A percentile compares a stretch with the other conserved stretches of the same genome.
These are phyloP conservation scores for Chromoteleia sp. DNA, from an alignment of 2,888 invertebrate genomes.

Conservation along the genomic window DNA sequence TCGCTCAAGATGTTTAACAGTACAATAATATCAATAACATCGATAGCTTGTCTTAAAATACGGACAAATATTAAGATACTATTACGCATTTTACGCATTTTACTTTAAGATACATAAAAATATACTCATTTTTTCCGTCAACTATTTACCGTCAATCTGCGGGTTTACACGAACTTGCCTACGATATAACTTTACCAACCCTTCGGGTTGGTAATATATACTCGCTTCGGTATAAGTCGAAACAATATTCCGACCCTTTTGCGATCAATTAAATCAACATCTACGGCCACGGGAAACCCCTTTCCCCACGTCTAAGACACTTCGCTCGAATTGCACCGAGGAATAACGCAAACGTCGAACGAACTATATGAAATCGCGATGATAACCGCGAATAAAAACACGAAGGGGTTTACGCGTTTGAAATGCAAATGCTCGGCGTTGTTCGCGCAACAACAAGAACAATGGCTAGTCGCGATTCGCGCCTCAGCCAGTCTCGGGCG, in stretches of 20 bases:
- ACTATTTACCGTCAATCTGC: not conserved
- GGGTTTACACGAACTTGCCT: slow-evolving; percentile 1
- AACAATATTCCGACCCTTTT: slow-evolving; percentile 31
- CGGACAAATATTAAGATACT: too few species aligned
- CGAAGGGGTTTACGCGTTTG: slow-evolving; percentile 8
- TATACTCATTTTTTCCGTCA: too few species aligned
- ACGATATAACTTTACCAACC: not conserved
- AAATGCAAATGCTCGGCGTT: slow-evolving; percentile 37
- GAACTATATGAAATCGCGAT: slow-evolving; percentile 7
- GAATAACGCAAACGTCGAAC: slow-evolving; percentile 12
- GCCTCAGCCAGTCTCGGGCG: slow-evolving; percentile 1
- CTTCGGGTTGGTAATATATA: too few species aligned
- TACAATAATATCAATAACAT: too few species aligned
- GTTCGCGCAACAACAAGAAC: slow-evolving; percentile 47
- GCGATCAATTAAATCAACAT: slow-evolving; percentile 34
- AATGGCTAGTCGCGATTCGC: not conserved
- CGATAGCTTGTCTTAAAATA: too few species aligned
- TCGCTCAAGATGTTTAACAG: too few species aligned
- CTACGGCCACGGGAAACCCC: not conserved
- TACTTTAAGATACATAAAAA: too few species aligned
- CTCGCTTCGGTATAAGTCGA: slow-evolving; percentile 1
- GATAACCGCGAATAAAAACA: slow-evolving; percentile 21
- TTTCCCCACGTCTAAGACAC: slow-evolving; percentile 2
- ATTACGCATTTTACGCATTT: too few species aligned
- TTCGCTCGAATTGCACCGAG: not conserved